These are phyloP conservation scores for honey bee (Apis mellifera) DNA, from an alignment of 1,140 invertebrate genomes.

Conservation along the genomic window Amel_HAv3.1 CM009945.2:7123001-7123500, in stretches of 20 bases:
- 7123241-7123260: constrained; percentile 44
- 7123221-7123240: constrained; percentile 67
- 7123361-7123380: constrained; percentile 77
- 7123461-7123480: constrained; percentile 12
- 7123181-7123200: constrained; percentile 80
- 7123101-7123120: constrained; percentile 40
- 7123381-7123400: constrained; percentile 70
- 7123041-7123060: background rate
- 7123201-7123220: constrained; percentile 81
- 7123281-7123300: constrained; percentile 13
- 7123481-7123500: constrained; percentile 17
- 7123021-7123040: no score
- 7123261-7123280: constrained; percentile 13
- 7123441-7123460: background rate
- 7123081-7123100: constrained; percentile 16
- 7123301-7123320: constrained; percentile 78
- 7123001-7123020: no score
- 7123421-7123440: constrained; percentile 15
- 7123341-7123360: constrained; percentile 80
- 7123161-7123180: constrained; percentile 32
- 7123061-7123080: constrained; percentile 11
- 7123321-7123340: constrained; percentile 82
- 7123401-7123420: constrained; percentile 46
- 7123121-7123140: no score
- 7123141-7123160: background rate